Evolutionary conservation across 2,113 vertebrate genomes (phyloP), one percentile per base, ranked within the genome.

Genomic region (Oncorhynchus masou): DNA sequence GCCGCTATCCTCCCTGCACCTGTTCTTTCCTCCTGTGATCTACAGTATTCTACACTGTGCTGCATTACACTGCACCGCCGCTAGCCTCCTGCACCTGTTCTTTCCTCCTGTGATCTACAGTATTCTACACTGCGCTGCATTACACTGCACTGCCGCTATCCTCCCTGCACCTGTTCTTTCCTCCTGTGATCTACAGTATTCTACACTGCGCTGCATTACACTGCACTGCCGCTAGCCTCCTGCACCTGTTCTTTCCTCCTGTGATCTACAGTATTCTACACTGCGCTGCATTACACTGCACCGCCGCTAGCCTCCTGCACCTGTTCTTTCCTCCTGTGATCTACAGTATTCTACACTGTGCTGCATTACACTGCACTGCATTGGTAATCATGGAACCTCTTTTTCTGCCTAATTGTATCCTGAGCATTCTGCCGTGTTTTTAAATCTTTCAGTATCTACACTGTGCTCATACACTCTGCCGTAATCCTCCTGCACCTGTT

Each of bases 391-490:
- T 65, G 75, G 80, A 87, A 75, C 75, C 75, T 77, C 84, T 67
- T 71, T 83, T 82, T 81, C 22, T 80, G 74, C 76, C 70, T 86
- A 72, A 77, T 86, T 88, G 85, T 89, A 80, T 87, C 79, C 86
- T 57, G 15, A 85, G 74, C 79, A 48, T 81, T 88, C 82, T 68
- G 81, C 86, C 85, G 86, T 79, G 83, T 87, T 91, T 88, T 79
- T 89, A 85, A 87, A 85, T 83, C 79, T 89, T 81, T 87, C 79
- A 75, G 81, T 86, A 78, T 84, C 83, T 85, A 3, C n/a, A n/a
- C n/a, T n/a, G n/a, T n/a, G n/a, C n/a, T n/a, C n/a, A n/a, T n/a
- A n/a, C n/a, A n/a, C n/a, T n/a, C n/a, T n/a, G n/a, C n/a, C n/a
- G n/a, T n/a, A n/a, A n/a, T n/a, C n/a, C n/a, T n/a, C n/a, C n/a